Evolutionary conservation across 2,113 vertebrate genomes (phyloP), one percentile per base, ranked within the genome.

Genomic region (Euleptes europaea): DNA sequence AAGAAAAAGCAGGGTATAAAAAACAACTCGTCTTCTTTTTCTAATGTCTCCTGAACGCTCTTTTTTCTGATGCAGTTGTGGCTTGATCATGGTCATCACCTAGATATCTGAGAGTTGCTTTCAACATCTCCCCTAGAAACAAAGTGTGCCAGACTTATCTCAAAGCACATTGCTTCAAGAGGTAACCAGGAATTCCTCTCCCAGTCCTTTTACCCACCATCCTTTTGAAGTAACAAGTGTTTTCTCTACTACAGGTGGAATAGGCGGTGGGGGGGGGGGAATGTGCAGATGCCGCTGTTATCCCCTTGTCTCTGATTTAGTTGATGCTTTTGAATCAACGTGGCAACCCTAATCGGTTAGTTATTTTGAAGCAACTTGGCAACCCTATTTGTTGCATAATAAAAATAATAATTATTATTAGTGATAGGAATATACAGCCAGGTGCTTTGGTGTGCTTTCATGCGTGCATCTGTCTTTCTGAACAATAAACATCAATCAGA

Each of bases 401-500:
- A 63, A 63, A 28, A 63, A 63, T 63, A 63, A 63, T 63, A 28
- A 63, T 63, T 31, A 42, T 86, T 74, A 69, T n/a, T 82, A 23
- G 66, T 54, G 51, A 47, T 70, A 69, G 67, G 72, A 44, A 76
- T 82, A 35, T 86, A 40, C 6, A 35, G 49, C 9, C 40, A 54
- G 49, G n/a, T 38, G 33, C 51, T 31, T 87, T n/a, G 2, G 4
- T 2, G 54, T 71, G 14, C 70, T 87, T 73, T 88, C 60, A 82
- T 2, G n/a, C 15, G 17, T 0, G 13, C 70, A 49, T 81, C 89
- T 54, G 2, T 84, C 80, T 78, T 89, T 63, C 31, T 72, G 60
- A 84, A 74, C 51, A 67, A 78, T 13, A 14, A 69, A 38, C 66
- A 40, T 81, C 91, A 87, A 35, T 87, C 79, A 92, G 89, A 91